phyloP scores from a whole-genome alignment of 2,888 invertebrate species.

The Xanthia icteritia region DNA sequence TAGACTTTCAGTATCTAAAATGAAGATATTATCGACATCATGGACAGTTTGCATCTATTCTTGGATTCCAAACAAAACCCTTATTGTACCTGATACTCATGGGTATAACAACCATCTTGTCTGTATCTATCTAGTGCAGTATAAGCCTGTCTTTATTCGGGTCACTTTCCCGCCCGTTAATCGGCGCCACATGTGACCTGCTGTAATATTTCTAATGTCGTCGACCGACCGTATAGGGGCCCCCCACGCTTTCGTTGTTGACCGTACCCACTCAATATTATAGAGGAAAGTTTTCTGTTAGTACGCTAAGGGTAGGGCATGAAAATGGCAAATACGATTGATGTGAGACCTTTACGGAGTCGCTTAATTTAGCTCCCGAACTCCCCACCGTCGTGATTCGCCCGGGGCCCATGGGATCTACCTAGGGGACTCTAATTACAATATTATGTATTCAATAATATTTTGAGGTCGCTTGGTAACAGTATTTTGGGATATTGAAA shows the following conservation, averaged over 20 bases:
- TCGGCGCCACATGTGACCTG: constrained; percentile 53
- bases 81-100: constrained; percentile 7
- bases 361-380: constrained; percentile 33
- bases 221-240: constrained; percentile 36
- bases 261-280: constrained; percentile 34
- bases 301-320: constrained; percentile 26
- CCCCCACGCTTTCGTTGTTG: constrained; percentile 52
- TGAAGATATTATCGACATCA: not conserved
- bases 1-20: not conserved
- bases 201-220: constrained; percentile 59
- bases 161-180: constrained; percentile 53
- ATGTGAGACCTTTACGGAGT: constrained; percentile 23
- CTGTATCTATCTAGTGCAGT: constrained; percentile 24
- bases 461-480: not conserved
- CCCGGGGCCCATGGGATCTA: constrained; percentile 25
- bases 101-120: constrained; percentile 27
- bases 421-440: constrained; percentile 41
- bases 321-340: constrained; percentile 43
- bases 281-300: constrained; percentile 47
- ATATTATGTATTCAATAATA: constrained; percentile 28
- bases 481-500: constrained; percentile 10
- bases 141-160: constrained; percentile 31
- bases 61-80: constrained; percentile 15
- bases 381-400: constrained; percentile 8
- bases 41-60: constrained; percentile 10